Evolutionary conservation across 2,888 invertebrate species (phyloP), one percentile per base, ranked within the genome.

Genomic region (Diloba caeruleocephala): DNA sequence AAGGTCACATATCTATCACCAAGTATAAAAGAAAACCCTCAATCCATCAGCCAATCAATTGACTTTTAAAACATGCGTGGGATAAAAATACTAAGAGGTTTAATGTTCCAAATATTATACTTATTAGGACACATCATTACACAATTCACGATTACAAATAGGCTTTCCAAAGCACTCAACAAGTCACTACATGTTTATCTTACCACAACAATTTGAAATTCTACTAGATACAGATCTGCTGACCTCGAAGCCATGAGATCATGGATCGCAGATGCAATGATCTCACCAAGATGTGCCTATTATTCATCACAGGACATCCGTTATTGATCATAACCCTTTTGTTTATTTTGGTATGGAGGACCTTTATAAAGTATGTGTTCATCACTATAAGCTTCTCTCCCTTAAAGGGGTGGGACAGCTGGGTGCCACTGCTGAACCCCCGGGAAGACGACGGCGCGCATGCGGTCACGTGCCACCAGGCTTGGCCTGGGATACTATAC

Each of bases 291-390:
- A 50, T 38, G 32, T 26, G 19, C 14, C 28, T 21, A 51, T 59
- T 54, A 63, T 41, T 61, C 51, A 50, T 58, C 33, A 0, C 23
- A 60, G 26, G 53, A 60, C 41, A 44, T 66, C 53, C 67, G 39
- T 25, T 19, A 31, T 1, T 23, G 13, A 4, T 14, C 21, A 23
- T n/a, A 36, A 9, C 9, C 39, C 29, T 57, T 32, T 5, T 21
- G 21, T 7, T 31, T 28, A 33, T 42, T 44, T 48, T 12, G 6
- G n/a, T 31, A 19, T 12, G 25, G 37, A 26, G 15, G n/a, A n/a
- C n/a, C n/a, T 32, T 17, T 14, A 12, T 21, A 21, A 36, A 31
- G 6, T 36, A 41, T 53, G 52, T 43, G 0, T n/a, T n/a, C n/a
- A n/a, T n/a, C n/a, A n/a, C n/a, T n/a, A n/a, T n/a, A n/a, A n/a